Conservation (phyloP, 2,888 invertebrate species). For the Masnerella sp. region DNA sequence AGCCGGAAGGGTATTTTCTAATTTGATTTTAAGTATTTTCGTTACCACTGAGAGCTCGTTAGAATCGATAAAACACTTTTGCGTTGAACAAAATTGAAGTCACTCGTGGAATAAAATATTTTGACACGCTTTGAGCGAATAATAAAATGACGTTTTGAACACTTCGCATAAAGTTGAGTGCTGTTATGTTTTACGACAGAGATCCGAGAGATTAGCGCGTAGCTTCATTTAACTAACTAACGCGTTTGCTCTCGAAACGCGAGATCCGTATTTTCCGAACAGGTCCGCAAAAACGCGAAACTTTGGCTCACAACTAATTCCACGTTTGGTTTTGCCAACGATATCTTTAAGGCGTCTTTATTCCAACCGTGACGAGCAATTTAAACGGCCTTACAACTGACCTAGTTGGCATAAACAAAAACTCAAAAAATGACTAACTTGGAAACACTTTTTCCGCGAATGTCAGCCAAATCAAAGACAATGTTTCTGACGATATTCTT, state of each 20-base stretch:
- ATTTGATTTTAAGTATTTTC: no score
- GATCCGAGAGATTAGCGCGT: slow-evolving; percentile 25
- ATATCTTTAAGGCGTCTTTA: slow-evolving; percentile 1
- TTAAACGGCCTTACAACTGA: not conserved
- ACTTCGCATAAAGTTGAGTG: no score
- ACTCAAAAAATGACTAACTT: no score
- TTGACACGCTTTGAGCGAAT: slow-evolving; percentile 6
- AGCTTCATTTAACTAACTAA: slow-evolving; percentile 19
- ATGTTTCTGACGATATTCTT: no score
- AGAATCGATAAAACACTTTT: no score
- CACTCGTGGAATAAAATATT: slow-evolving; percentile 6
- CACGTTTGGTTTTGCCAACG: not conserved
- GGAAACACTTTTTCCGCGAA: no score
- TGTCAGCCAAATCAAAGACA: no score
- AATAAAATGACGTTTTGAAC: slow-evolving; percentile 10
- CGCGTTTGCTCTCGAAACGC: slow-evolving; percentile 14
- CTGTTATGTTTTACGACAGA: slow-evolving; percentile 16
- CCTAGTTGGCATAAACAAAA: slow-evolving; percentile 1
- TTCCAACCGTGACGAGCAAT: not conserved
- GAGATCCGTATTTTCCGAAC: slow-evolving; percentile 12
- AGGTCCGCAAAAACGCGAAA: no score
- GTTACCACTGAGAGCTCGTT: no score
- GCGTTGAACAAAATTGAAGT: no score
- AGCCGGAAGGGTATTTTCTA: no score
- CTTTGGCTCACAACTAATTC: no score